Evolutionary conservation across 2,113 vertebrate species (phyloP).

Genomic region (Lycaon pictus): DNA sequence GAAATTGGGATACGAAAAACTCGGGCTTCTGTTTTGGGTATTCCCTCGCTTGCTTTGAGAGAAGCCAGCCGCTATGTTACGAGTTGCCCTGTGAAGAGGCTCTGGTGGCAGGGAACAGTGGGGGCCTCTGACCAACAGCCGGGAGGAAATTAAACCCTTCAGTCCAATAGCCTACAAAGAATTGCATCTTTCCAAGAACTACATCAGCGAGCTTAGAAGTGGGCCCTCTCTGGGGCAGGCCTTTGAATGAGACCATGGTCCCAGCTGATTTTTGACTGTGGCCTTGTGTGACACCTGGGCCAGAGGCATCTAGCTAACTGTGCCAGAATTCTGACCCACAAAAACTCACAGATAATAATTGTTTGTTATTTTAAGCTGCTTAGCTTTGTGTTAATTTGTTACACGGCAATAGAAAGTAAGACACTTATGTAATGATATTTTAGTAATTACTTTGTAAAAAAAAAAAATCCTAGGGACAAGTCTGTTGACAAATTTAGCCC

Average conservation of each 20-base stretch:
- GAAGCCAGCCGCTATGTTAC: not conserved
- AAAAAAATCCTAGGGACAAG: not conserved
- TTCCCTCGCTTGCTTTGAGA: not conserved
- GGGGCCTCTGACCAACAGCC: not conserved
- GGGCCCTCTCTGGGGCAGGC: not conserved
- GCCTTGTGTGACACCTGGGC: not conserved
- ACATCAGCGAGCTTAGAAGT: not conserved
- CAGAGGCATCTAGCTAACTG: not conserved
- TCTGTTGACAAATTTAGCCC: not conserved
- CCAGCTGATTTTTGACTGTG: too few species aligned
- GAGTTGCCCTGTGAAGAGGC: not conserved
- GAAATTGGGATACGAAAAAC: not conserved
- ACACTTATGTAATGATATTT: not conserved
- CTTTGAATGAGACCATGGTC: not conserved
- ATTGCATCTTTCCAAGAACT: not conserved
- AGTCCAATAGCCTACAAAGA: not conserved
- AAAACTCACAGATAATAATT: not conserved
- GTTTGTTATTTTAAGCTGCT: not conserved
- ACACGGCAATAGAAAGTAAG: not conserved
- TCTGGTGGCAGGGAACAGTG: not conserved
- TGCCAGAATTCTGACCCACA: not conserved
- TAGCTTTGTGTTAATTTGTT: not conserved
- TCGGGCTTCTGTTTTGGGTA: not conserved
- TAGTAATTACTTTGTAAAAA: constrained; percentile 6
- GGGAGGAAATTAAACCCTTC: not conserved